A percentile compares a stretch with the other conserved stretches of the same genome.
Evolutionary conservation across 2,797 vertebrate species (phyloP).

Genomic region (Leucoraja ocellata): DNA sequence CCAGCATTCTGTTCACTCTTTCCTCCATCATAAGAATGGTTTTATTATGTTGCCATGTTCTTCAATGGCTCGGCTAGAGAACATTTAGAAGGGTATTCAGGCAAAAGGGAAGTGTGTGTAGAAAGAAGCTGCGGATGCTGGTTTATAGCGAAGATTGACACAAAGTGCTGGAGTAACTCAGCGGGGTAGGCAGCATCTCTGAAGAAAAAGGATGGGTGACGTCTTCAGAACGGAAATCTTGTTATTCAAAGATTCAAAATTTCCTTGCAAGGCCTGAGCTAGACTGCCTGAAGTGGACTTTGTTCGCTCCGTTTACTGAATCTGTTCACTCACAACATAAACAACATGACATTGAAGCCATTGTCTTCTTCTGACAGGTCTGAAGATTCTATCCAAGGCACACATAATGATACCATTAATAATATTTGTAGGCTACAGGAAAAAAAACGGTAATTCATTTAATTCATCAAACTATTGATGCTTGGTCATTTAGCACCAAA

Average conservation of each 20-base stretch:
- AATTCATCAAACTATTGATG: constrained; percentile 31
- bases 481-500: constrained; percentile 17
- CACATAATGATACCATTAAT: constrained; percentile 6
- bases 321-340: neutral
- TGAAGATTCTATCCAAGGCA: constrained; percentile 17
- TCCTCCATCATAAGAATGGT: neutral
- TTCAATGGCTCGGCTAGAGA: neutral
- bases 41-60: neutral
- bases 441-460: neutral
- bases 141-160: no score
- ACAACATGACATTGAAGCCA: neutral
- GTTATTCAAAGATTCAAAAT: neutral
- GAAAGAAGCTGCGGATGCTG: no score
- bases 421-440: constrained; percentile 28
- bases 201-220: no score
- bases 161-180: no score
- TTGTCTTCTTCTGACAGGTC: neutral
- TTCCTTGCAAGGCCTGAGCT: neutral
- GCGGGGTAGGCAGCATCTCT: no score
- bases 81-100: neutral
- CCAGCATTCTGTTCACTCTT: neutral
- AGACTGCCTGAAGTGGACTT: neutral
- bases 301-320: neutral
- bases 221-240: neutral
- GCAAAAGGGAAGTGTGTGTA: neutral